These are phyloP conservation scores for Tenthredo mesomela DNA, from an alignment of 2,888 invertebrate species.

Conservation along the genomic window DNA sequence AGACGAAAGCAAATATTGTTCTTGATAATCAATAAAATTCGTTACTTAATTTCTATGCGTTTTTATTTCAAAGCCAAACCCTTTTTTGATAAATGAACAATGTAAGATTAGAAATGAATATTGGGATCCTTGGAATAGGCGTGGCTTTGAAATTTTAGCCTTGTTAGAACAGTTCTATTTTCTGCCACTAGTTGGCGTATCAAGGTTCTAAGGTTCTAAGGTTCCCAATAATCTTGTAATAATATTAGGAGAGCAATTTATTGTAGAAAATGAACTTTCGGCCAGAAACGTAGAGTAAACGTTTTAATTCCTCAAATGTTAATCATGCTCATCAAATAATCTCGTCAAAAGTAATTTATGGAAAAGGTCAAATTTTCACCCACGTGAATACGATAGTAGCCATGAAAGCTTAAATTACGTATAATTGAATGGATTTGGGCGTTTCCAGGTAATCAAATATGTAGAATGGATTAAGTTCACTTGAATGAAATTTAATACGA, in stretches of 20 bases:
- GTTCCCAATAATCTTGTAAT: not conserved
- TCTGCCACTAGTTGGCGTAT: too few species aligned
- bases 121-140: too few species aligned
- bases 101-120: not conserved
- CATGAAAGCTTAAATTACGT: constrained; percentile 12
- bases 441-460: not conserved
- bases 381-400: not conserved
- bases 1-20: not conserved
- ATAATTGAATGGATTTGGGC: not conserved
- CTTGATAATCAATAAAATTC: not conserved
- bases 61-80: not conserved
- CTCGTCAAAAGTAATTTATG: not conserved
- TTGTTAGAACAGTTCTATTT: too few species aligned
- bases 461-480: not conserved
- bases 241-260: not conserved
- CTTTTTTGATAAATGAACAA: not conserved
- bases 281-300: not conserved
- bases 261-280: not conserved
- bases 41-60: not conserved
- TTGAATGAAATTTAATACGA: not conserved
- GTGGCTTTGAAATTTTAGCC: too few species aligned
- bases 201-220: too few species aligned
- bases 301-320: not conserved
- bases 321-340: not conserved
- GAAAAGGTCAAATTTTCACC: not conserved